Evolutionary conservation across 64 coral and sea anemone species (phyloP), one percentile per base, ranked within the genome.

Genomic region (Anthopleura sola): DNA sequence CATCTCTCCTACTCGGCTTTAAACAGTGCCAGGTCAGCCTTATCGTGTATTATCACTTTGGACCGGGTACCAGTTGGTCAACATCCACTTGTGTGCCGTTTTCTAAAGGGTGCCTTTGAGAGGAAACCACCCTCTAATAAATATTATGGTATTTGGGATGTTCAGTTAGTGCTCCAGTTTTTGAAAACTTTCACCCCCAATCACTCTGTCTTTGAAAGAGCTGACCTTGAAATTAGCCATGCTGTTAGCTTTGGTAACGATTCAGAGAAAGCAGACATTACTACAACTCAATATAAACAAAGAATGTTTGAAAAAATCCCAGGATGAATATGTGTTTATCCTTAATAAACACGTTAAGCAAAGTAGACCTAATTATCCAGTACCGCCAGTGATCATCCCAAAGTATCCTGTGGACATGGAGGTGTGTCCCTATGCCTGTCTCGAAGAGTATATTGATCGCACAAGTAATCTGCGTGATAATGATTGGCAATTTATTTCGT

Each of bases 341-440:
- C 47, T 93, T 21, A 74, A 51, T 85, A 85, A 84, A 40, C 91
- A 93, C 88, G 66, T 84, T 3, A 93, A 93, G 74, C 86, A 93
- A 85, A 93, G 91, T 83, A 93, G 86, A 49, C 86, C 91, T 12
- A 93, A 93, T 88, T 93, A 93, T 32, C n/a, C 60, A 78, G 46
- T 93, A 39, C 91, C 80, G 19, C 86, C 91, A 55, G 81, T 93
- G 3, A 48, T 93, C 33, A 85, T 88, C 49, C 91, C 91, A 38
- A 91, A 64, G 86, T 86, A 81, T 31, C 13, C 50, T 40, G 9
- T 57, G 7, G 90, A 92, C 26, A n/a, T 50, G n/a, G 55, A 87
- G 21, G 33, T 55, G 14, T 92, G 78, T 37, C 85, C 84, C 20
- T 82, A 60, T 66, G 17, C 88, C 20, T 93, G 91, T 48, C 88